Percentiles rank a stretch among this genome's conserved stretches.
Conservation (phyloP, 2,113 vertebrate species). For the Motacilla tschutschensis region DNA sequence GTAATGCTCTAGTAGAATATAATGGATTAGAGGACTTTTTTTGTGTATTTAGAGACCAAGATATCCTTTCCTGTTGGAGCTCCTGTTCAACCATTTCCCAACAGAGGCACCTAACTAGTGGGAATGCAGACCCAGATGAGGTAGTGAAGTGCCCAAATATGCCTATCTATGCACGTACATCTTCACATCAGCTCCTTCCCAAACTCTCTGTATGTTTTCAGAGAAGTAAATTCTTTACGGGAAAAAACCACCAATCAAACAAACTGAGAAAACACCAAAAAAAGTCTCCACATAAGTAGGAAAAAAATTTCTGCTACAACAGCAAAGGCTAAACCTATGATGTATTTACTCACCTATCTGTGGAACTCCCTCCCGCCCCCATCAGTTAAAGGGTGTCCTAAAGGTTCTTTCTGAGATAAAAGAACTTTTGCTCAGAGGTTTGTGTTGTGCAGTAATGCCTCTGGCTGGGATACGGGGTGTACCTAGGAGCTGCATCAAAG, state of each 20-base stretch:
- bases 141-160: not conserved
- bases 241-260: accelerated
- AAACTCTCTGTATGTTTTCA: not conserved
- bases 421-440: not conserved
- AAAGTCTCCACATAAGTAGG: not conserved
- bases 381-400: not conserved
- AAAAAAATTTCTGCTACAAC: not conserved
- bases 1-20: not conserved
- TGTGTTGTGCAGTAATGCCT: not conserved
- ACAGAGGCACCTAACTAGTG: not conserved
- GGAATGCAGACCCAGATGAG: not conserved
- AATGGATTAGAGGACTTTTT: not conserved
- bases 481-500: too few relatives aligned
- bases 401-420: not conserved
- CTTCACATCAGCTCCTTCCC: not conserved
- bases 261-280: not conserved
- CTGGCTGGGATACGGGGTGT: too few relatives aligned
- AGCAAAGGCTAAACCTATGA: not conserved
- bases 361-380: too few relatives aligned
- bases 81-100: not conserved
- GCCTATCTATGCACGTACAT: not conserved
- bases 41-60: not conserved
- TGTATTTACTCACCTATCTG: not conserved
- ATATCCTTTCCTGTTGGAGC: not conserved
- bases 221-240: not conserved